Evolutionary conservation across 2,113 vertebrate genomes (phyloP), one percentile per base, ranked within the genome.

Genomic region (Pygoscelis adeliae): DNA sequence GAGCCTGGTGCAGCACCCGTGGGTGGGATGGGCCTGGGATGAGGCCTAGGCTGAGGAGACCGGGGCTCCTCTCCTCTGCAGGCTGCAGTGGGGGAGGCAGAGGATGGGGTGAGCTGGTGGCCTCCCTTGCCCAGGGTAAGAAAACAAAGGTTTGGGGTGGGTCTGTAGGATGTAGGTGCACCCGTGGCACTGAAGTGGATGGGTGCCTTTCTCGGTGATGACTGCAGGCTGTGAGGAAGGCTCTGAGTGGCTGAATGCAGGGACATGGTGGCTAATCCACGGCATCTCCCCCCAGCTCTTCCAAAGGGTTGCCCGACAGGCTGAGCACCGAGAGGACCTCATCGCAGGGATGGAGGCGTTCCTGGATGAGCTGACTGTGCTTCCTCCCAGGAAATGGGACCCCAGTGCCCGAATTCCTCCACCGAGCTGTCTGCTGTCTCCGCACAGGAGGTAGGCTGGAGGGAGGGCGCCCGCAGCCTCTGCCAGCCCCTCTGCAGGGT

Each of bases 331-430:
- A 84, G 96, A 98, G 36, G 98, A 98, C 74, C 96, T 99, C 49
- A 71, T 98, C 2, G 63, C 90, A 77, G 98, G 98, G 59, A 90
- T 98, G 30, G 98, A 99, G 90, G 96, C 26, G 0, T 98, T 98
- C 90, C 76, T 99, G 83, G 97, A 98, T 63, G 97, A 98, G 76
- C 94, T 98, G 79, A 98, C 96, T 19, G 98, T 98, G 85, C 97
- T 99, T 44, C 98, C 98, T 50, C 98, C 98, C 22, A 96, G 98
- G 40, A 98, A 98, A 78, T 98, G 98, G 98, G 98, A 99, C 91
- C 97, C 87, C 7, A 98, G 97, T 36, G 49, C 92, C 55, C 97
- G 97, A 71, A 98, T 99, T 78, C 91, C 97, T 79, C 98, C 98
- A 0, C 97, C 96, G 0, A 98, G 96, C 93, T 78, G 77, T 74